These are phyloP conservation scores for Dexiosoma caninum DNA, from an alignment of 2,888 invertebrate species.

Conservation along the genomic window DNA sequence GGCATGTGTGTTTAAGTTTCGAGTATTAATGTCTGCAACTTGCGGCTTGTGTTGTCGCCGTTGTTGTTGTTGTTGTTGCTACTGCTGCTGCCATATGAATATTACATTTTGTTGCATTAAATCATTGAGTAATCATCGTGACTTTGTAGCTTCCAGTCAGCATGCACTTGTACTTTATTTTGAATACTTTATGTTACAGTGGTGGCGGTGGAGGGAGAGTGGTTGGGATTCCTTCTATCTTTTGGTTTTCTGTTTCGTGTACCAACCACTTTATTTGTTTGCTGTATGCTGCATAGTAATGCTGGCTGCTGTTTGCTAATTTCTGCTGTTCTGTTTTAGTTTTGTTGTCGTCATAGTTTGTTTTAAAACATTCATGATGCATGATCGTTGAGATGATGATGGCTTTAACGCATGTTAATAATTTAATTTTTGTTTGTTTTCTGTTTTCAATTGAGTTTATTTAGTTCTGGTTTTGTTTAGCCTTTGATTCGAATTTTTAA, in stretches of 20 bases:
- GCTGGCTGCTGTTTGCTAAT: constrained; percentile 6
- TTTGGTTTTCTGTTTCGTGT: neutral
- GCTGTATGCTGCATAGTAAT: neutral
- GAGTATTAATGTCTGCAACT: constrained; percentile 10
- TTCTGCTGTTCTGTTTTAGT: constrained; percentile 11
- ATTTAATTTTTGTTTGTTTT: constrained; percentile 35
- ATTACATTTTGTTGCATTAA: constrained; percentile 48
- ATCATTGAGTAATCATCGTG: constrained; percentile 58
- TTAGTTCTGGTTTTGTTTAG: constrained; percentile 18
- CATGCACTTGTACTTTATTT: constrained; percentile 55
- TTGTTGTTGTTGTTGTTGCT: neutral
- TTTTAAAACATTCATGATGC: constrained; percentile 33
- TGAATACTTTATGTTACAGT: constrained; percentile 35
- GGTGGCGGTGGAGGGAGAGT: no score
- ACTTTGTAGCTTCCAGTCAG: constrained; percentile 52
- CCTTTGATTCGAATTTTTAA: neutral
- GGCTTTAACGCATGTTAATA: constrained; percentile 48
- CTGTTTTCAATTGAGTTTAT: neutral
- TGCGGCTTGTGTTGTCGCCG: neutral
- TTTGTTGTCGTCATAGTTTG: constrained; percentile 1
- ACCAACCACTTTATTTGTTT: neutral
- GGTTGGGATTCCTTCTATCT: constrained; percentile 21
- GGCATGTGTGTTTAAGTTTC: constrained; percentile 41
- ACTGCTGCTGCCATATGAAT: neutral
- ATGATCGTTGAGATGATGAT: constrained; percentile 29